Base-by-base conservation (phyloP, 2,888 invertebrate genomes). In the Cyclophora albipunctata region DNA sequence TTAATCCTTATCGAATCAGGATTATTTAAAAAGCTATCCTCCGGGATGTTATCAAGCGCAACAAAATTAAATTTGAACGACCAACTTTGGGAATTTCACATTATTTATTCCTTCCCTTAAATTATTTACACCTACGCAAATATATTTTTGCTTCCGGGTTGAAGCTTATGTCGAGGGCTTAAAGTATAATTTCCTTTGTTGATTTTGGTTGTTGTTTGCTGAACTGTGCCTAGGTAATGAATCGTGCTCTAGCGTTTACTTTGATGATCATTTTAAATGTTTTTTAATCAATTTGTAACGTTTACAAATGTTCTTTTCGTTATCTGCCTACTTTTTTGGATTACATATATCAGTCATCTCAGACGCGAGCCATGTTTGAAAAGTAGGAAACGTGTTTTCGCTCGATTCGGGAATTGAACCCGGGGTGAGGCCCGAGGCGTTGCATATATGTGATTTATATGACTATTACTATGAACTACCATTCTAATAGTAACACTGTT, bases 21-120 rank as follows among this genome's bases (percentile, higher is more conserved):
- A 53, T 59, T 56, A 62, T 66, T 62, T 52, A 54, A 54, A 46
- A 57, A 53, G 50, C 54, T 45, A 56, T 58, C 58, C 47, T 50
- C 52, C 40, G 49, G 62, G 67, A 68, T 61, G 62, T 62, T 66
- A 66, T 68, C 67, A 68, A 63, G 63, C 61, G 59, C 55, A 58
- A 52, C 55, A 47, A 68, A 73, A 74, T 74, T 72, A 69, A 71
- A 73, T 72, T 71, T 62, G 51, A 54, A 48, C 52, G 50, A 51
- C 63, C 53, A 59, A 66, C 58, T 64, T 64, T 60, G 65, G 63
- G 60, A 67, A 66, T 70, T 75, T 67, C 61, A 66, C 66, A 72
- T 75, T 75, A 75, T 73, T 75, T 76, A 77, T 75, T 69, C 66
- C 65, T 60, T 63, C 59, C 64, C 66, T 60, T 57, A 62, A 67